Evolutionary conservation across 2,888 invertebrate species (phyloP).

Genomic region (Eristalinus sepulchralis): DNA sequence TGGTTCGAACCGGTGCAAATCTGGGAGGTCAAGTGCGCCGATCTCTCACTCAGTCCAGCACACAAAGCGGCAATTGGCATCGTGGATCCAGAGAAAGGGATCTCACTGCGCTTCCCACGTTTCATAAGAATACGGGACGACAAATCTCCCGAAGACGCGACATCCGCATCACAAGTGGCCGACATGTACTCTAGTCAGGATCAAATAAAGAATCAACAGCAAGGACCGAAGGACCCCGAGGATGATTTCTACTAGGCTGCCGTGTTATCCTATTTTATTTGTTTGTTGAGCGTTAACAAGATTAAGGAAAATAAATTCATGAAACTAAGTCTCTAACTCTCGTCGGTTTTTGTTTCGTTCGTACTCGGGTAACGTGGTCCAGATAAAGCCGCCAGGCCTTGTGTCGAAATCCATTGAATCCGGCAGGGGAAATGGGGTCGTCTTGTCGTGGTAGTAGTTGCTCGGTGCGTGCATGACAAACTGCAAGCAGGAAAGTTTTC

Average conservation of each 20-base stretch:
- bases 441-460: conserved; percentile 91
- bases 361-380: conserved; percentile 83
- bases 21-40: conserved; percentile 98
- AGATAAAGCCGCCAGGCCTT: conserved; percentile 84
- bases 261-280: conserved; percentile 7
- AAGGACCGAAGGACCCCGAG: conserved; percentile 73
- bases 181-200: conserved; percentile 96
- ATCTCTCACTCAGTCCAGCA: conserved; percentile 96
- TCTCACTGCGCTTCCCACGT: conserved; percentile 96
- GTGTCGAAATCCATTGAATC: conserved; percentile 81
- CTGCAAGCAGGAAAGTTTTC: conserved; percentile 92
- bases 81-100: conserved; percentile 94
- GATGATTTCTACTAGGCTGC: conserved; percentile 78
- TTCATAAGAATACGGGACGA: conserved; percentile 95
- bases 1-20: conserved; percentile 95
- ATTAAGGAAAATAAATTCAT: conserved; percentile 26
- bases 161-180: conserved; percentile 93
- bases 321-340: conserved; percentile 37
- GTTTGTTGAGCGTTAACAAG: conserved; percentile 32
- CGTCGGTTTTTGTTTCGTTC: conserved; percentile 71
- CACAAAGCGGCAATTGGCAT: conserved; percentile 94
- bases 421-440: conserved; percentile 88
- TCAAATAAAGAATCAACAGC: conserved; percentile 89
- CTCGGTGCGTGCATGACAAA: conserved; percentile 97
- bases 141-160: conserved; percentile 96